Conservation (phyloP, 2,797 vertebrate species). For the Cygnus olor region DNA sequence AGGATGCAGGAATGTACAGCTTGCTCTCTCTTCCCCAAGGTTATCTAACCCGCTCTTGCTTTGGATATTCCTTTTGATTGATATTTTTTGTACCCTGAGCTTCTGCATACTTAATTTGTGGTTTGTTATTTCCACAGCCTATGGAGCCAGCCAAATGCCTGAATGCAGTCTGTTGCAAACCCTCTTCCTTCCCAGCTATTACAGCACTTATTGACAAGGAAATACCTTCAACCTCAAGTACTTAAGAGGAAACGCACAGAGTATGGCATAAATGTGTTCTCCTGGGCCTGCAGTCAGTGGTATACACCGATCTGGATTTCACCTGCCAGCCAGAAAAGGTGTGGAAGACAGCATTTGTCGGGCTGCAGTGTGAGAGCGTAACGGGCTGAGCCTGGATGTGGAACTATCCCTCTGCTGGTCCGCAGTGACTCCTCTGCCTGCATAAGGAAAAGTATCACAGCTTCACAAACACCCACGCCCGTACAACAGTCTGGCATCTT, state of each 20-base stretch:
- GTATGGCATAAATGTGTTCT: not conserved
- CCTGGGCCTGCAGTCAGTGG: not conserved
- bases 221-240: not conserved
- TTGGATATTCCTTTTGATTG: not conserved
- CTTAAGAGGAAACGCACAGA: not conserved
- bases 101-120: constrained; percentile 9
- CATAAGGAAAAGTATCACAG: not conserved
- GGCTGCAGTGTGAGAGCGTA: not conserved
- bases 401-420: not conserved
- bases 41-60: not conserved
- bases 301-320: not conserved
- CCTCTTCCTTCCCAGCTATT: not conserved
- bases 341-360: not conserved
- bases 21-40: not conserved
- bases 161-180: not conserved
- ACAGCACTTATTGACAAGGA: not conserved
- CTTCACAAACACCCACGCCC: not conserved
- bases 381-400: not conserved
- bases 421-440: constrained; percentile 16
- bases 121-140: constrained; percentile 19
- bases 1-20: not conserved
- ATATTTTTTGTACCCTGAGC: not conserved
- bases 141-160: not conserved
- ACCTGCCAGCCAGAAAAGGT: not conserved
- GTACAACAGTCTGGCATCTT: not conserved